phyloP scores from a whole-genome alignment of 2,888 invertebrate genomes.

The Meta bourneti region DNA sequence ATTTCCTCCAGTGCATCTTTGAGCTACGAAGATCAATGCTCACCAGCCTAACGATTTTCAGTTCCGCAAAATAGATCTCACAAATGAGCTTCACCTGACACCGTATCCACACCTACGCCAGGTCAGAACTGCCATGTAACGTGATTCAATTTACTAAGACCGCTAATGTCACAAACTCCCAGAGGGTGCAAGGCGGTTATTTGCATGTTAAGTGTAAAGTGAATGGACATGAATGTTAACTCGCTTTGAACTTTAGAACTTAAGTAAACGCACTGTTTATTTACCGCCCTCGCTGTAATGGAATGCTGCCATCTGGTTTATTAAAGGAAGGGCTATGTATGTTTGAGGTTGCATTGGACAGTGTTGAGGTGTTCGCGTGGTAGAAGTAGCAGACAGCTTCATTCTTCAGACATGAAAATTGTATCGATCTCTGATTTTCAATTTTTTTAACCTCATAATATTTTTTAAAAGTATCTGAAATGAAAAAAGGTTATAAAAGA shows the following conservation, averaged over 20 bases:
- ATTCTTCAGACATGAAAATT: too few species aligned
- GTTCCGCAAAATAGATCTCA: background rate
- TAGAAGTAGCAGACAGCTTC: too few species aligned
- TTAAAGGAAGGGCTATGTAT: too few species aligned
- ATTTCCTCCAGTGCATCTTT: background rate
- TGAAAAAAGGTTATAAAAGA: too few species aligned
- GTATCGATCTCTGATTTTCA: too few species aligned
- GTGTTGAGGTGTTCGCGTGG: too few species aligned
- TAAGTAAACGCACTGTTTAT: background rate
- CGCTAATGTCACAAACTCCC: background rate
- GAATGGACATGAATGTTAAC: background rate
- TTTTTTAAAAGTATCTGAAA: too few species aligned
- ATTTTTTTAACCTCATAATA: too few species aligned
- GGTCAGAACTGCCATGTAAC: background rate
- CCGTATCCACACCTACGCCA: slow-evolving; percentile 2
- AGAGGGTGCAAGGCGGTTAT: background rate
- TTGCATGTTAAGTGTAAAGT: background rate
- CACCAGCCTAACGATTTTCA: background rate
- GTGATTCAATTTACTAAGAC: slow-evolving; percentile 28
- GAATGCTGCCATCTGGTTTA: background rate
- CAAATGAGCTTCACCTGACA: slow-evolving; percentile 9
- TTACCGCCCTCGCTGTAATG: background rate
- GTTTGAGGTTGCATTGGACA: too few species aligned
- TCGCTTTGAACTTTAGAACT: background rate
- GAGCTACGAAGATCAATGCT: background rate